Base-by-base conservation (phyloP, 2,797 vertebrate species). In the Gadopsis bispinosus region DNA sequence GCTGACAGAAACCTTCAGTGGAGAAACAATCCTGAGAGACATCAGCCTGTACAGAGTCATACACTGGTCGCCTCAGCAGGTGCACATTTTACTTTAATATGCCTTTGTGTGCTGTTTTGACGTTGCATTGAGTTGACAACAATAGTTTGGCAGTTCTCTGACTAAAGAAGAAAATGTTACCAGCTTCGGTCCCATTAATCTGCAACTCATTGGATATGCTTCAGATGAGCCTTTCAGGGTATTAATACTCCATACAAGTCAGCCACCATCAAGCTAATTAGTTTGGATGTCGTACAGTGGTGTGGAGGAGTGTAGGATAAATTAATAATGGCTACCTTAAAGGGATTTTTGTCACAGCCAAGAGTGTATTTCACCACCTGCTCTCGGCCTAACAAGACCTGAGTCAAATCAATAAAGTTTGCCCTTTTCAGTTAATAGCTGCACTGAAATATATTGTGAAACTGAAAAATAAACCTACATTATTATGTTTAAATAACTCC, bases 51-150 rank as follows among this genome's bases (percentile, higher is more conserved):
- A 95, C 87, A 88, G 85, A 69, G 83, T 94, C 62, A 72, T 95
- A 53, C 89, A 80, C 33, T 98, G 96, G 97, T 96, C 96, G 29
- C 93, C 94, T 39, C 97, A 97, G 84, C 97, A 98, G 97, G 97
- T 98, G 83, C 33, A 73, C 67, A 55, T 66, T 83, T 79, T 13
- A 29, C 63, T 77, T 73, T 56, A 65, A 75, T 67, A 65, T 76
- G 3, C 37, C 65, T 56, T 65, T 86, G 78, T 77, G 22, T 83
- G 73, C 59, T 61, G 56, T 55, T 67, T 39, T 39, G 41, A 72
- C 72, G 29, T 48, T 69, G 64, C 26, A 69, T 63, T 84, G 64
- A 75, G 60, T 11, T 37, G 62, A 68, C 77, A 73, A 83, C 76
- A 87, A 82, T 66, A 48, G 72, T 35, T 53, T 56, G 16, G 31